Base-by-base conservation (phyloP, 23 tunicate genomes). In the Halocynthia roretzi region DNA sequence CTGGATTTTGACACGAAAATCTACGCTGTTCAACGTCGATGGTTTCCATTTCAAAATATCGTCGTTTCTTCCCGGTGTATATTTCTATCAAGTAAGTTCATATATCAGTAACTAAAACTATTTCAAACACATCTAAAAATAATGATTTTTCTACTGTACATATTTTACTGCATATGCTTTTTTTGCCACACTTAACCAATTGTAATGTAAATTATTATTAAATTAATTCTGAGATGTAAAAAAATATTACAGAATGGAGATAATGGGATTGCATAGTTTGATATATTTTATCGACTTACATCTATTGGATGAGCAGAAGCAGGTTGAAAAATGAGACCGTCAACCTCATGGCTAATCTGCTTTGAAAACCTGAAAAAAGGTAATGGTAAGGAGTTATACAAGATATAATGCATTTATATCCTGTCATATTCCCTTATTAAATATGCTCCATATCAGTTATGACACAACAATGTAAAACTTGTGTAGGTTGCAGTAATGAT, bases 11-110 rank as follows among this genome's bases (percentile, higher is more conserved):
- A 93, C 54, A 50, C 80, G 75, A 51, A 93, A 93, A 75, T 93
- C 98, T 60, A 93, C 89, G 62, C 94, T 87, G 74, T 93, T 93
- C 17, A 68, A 81, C 18, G 88, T 71, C 5, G 98, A 81, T 23
- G 98, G 98, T 67, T 93, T 93, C 98, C 98, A 93, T 55, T 93
- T 93, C 67, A 93, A 71, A 53, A 93, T 87, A 58, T 93, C 98
- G 71, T 87, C 94, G 68, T 81, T 80, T 55, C 98, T 66, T 7
- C 98, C 98, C 21, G 82, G n/a, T 23, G 54, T 18, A 60, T 18
- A 17, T 60, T 60, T 60, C 18, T 18, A n/a, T 60, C 4, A 60
- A 17, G 18, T 18, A 60, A 60, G 64, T 60, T 60, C 64, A 60
- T 18, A 17, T 60, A 17, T 31, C 44, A 31, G 44, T 31, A 31